Percentiles rank a stretch among this genome's conserved stretches.
phyloP scores from a whole-genome alignment of 2,888 invertebrate species.

The Eupithecia insigniata region DNA sequence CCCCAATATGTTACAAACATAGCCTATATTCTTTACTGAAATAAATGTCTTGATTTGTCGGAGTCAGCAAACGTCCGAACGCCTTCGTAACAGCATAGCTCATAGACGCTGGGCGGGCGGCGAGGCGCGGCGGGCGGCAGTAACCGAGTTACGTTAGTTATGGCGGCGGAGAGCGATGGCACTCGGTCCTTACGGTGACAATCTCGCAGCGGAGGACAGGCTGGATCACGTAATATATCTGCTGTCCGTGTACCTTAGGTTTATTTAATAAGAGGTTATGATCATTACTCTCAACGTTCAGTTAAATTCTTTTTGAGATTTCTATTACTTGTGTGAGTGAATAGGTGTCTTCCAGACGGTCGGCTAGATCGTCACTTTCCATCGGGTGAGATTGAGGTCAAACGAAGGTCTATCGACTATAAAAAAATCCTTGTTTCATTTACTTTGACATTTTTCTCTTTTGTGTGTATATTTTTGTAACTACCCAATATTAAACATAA shows the following conservation, averaged over 20 bases:
- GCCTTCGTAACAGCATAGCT: slow-evolving; percentile 13
- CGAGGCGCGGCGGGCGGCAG: not conserved
- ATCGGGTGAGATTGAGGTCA: no score
- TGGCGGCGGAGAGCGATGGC: slow-evolving; percentile 27
- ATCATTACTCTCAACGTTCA: not conserved
- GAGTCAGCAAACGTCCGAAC: slow-evolving; percentile 25
- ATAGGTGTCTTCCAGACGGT: no score
- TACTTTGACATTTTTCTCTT: not conserved
- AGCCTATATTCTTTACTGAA: not conserved
- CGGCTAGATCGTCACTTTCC: no score
- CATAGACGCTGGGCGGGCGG: not conserved
- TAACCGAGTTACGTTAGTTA: slow-evolving; percentile 24
- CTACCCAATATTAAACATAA: slow-evolving; percentile 13
- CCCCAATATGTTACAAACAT: not conserved
- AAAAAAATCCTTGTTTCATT: not conserved
- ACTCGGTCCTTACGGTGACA: not conserved
- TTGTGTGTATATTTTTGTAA: not conserved
- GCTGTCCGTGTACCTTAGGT: not conserved
- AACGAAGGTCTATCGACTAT: no score
- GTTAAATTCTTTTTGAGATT: not conserved
- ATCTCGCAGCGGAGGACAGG: not conserved
- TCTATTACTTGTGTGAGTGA: no score
- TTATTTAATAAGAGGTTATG: not conserved
- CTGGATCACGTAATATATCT: not conserved
- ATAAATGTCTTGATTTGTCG: slow-evolving; percentile 11